Evolutionary conservation across 2,113 vertebrate species (phyloP).

Genomic region (Proterorhinus semilunaris): DNA sequence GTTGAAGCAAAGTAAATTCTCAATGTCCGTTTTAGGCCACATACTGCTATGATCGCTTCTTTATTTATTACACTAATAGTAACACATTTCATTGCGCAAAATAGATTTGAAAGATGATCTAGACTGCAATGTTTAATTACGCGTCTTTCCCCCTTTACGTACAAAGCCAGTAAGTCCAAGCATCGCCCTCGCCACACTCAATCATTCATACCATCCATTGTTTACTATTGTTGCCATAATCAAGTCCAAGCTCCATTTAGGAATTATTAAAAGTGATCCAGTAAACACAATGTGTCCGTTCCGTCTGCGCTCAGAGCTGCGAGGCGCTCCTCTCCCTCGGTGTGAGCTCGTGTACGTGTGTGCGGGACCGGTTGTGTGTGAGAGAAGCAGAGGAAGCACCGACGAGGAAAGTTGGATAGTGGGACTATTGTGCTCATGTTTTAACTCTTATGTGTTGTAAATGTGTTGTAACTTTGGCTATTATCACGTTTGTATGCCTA

Average conservation of each 20-base stretch:
- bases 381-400: conserved; percentile 1
- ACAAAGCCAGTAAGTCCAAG: conserved; percentile 4
- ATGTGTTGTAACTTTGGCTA: neutral
- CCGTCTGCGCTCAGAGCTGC: conserved; percentile 45
- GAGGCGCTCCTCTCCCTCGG: conserved; percentile 24
- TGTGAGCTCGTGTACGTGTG: conserved; percentile 15
- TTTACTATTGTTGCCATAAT: conserved; percentile 62
- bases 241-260: conserved; percentile 51
- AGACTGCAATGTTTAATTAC: neutral
- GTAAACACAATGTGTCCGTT: conserved; percentile 56
- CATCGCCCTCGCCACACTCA: conserved; percentile 45
- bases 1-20: neutral
- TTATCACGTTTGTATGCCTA: no score
- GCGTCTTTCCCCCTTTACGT: conserved; percentile 1
- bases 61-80: no score
- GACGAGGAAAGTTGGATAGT: neutral
- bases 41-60: neutral
- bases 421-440: conserved; percentile 9
- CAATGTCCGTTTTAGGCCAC: neutral
- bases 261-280: conserved; percentile 70
- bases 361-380: conserved; percentile 17
- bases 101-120: neutral
- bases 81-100: neutral
- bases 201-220: conserved; percentile 65
- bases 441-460: neutral